Conservation (phyloP, 92 coral and sea anemone species). For the Siderastrea siderea region DNA sequence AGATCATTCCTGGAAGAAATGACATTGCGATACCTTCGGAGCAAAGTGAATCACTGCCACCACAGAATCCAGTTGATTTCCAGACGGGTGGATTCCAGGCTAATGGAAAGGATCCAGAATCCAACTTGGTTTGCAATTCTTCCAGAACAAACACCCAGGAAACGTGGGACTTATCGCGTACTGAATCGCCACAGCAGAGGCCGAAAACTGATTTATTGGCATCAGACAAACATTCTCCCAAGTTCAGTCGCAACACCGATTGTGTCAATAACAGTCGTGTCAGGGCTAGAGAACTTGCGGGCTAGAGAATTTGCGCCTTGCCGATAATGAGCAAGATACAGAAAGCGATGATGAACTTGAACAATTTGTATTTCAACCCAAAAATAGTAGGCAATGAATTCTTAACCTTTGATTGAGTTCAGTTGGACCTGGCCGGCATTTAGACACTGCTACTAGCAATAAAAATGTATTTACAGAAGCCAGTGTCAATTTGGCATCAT, state of each 20-base stretch:
- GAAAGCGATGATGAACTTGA: conserved; percentile 49
- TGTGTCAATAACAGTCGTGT: background rate
- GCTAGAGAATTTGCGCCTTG: background rate
- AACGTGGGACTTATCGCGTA: background rate
- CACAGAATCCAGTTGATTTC: background rate
- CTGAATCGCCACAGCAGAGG: background rate
- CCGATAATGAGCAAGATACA: background rate
- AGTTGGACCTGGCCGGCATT: background rate
- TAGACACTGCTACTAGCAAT: too few species aligned
- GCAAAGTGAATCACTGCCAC: background rate
- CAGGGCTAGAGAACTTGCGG: background rate
- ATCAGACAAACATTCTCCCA: background rate
- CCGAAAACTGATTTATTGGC: background rate
- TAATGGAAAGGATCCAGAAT: background rate
- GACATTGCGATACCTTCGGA: too few species aligned
- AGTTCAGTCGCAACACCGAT: background rate
- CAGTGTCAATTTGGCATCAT: background rate
- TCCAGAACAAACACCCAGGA: background rate
- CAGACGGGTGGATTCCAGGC: background rate
- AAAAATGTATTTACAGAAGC: too few species aligned
- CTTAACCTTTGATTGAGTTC: background rate
- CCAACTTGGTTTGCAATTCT: background rate
- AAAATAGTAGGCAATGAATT: background rate
- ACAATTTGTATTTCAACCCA: conserved; percentile 33
- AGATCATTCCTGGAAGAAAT: background rate